A percentile compares a stretch with the other conserved stretches of the same genome.
Evolutionary conservation across 2,113 vertebrate species (phyloP).

Genomic region (Ageneiosus marmoratus): DNA sequence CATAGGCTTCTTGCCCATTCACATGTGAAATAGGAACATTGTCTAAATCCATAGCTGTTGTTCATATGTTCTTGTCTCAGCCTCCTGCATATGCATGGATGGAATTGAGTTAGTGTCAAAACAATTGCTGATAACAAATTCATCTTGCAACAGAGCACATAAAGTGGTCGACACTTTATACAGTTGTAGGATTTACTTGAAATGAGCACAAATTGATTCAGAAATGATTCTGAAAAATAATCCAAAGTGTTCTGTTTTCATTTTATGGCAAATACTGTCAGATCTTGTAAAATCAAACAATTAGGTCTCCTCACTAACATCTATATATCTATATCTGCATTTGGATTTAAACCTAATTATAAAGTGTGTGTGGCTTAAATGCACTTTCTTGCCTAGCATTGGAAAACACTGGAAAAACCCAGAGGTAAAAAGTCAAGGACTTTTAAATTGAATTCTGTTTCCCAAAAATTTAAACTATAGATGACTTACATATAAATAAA

Average conservation of each 20-base stretch:
- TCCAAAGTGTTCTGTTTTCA: not conserved
- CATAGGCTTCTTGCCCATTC: slow-evolving; percentile 8
- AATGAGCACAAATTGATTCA: not conserved
- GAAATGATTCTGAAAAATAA: slow-evolving; percentile 2
- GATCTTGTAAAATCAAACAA: not conserved
- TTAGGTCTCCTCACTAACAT: not conserved
- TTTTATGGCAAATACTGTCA: slow-evolving; percentile 8
- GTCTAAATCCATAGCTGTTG: not conserved
- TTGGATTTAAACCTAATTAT: not conserved
- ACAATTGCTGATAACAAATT: slow-evolving; percentile 38
- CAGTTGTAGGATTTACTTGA: slow-evolving; percentile 1
- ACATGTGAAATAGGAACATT: slow-evolving; percentile 37
- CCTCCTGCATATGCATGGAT: not conserved
- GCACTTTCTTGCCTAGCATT: not conserved
- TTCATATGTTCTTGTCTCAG: slow-evolving; percentile 16
- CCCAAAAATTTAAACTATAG: no score
- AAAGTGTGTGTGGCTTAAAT: not conserved
- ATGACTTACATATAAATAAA: not conserved
- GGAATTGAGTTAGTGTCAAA: slow-evolving; percentile 18
- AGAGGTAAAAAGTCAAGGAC: not conserved
- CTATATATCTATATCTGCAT: not conserved
- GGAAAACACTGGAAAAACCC: not conserved
- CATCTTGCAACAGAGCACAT: not conserved
- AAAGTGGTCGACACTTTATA: not conserved
- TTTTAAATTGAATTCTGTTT: not conserved